phyloP scores from a whole-genome alignment of 2,113 vertebrate species.

The Triplophysa rosa region DNA sequence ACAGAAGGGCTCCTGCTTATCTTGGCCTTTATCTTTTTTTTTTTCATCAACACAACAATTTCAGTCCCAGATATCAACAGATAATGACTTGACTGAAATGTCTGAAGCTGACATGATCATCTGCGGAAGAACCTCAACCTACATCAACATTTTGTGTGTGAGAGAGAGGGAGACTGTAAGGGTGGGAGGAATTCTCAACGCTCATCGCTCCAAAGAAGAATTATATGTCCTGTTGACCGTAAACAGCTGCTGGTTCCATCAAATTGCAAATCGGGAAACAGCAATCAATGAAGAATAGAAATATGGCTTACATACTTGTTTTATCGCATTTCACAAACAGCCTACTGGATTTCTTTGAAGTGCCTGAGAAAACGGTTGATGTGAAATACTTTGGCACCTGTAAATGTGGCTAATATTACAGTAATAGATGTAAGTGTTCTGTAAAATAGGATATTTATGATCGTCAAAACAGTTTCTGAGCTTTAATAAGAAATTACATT shows the following conservation, averaged over 20 bases:
- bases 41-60: slow-evolving; percentile 16
- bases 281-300: slow-evolving; percentile 44
- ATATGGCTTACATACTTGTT: slow-evolving; percentile 26
- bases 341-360: background rate
- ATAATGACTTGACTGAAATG: slow-evolving; percentile 11
- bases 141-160: background rate
- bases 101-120: slow-evolving; percentile 20
- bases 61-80: slow-evolving; percentile 1
- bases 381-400: background rate
- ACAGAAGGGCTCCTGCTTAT: slow-evolving; percentile 42
- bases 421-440: background rate
- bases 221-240: slow-evolving; percentile 45
- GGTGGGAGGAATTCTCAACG: slow-evolving; percentile 21
- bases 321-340: slow-evolving; percentile 31
- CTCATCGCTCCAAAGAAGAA: slow-evolving; percentile 29
- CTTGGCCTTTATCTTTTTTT: slow-evolving; percentile 40
- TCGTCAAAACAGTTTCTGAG: background rate
- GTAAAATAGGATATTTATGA: background rate
- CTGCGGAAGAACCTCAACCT: slow-evolving; percentile 15
- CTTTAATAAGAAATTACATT: background rate
- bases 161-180: slow-evolving; percentile 13
- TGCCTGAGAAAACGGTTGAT: slow-evolving; percentile 1
- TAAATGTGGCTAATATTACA: background rate
- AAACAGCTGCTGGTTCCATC: slow-evolving; percentile 49
- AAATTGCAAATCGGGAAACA: slow-evolving; percentile 45